Evolutionary conservation across 2,113 vertebrate genomes (phyloP).

Genomic region (Peromyscus polionotus): DNA sequence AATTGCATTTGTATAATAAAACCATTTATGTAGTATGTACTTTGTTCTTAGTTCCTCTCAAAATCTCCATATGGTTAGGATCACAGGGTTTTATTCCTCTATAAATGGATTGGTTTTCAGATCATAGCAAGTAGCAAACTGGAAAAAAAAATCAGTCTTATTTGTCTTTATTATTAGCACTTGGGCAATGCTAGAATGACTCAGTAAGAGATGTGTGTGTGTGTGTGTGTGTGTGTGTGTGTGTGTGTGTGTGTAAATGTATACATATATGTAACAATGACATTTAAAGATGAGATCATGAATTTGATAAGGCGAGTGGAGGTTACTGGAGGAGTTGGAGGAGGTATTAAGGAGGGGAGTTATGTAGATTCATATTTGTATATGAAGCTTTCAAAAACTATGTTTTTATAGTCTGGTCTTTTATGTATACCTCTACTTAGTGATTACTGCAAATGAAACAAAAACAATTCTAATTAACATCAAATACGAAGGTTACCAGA

Average conservation of each 20-base stretch:
- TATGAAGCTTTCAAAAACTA: neutral
- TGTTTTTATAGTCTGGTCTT: neutral
- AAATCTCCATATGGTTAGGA: neutral
- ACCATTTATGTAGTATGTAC: neutral
- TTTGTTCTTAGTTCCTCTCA: neutral
- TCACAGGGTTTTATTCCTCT: neutral
- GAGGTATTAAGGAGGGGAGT: neutral
- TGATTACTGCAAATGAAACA: neutral
- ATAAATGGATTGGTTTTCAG: neutral
- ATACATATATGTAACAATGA: neutral
- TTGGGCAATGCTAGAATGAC: neutral
- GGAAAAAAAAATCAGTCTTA: neutral
- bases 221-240: too few species aligned
- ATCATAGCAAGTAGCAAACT: neutral
- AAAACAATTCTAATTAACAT: neutral
- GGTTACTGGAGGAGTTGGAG: neutral
- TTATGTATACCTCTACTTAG: neutral
- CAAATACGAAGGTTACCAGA: neutral
- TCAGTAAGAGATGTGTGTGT: neutral
- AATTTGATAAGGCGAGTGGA: neutral
- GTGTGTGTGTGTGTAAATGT: too few species aligned
- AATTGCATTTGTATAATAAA: constrained; percentile 44
- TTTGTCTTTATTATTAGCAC: neutral
- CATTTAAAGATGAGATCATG: neutral
- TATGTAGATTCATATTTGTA: neutral